These are phyloP conservation scores for Microchrysa polita DNA, from an alignment of 2,888 invertebrate genomes.

Conservation along the genomic window DNA sequence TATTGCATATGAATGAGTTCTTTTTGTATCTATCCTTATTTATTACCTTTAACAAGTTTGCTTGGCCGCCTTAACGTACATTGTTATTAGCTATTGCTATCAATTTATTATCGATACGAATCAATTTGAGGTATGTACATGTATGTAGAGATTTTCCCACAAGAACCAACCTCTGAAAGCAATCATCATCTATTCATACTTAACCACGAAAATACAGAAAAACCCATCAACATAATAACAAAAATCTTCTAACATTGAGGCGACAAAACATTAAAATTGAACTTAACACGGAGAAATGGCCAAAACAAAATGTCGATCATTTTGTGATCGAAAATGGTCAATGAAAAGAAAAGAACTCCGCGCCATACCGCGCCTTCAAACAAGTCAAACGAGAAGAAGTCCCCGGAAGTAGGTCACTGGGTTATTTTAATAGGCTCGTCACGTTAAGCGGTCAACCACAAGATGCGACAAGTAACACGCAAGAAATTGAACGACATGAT, in stretches of 20 bases:
- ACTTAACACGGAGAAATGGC: constrained; percentile 10
- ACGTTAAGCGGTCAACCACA: not conserved
- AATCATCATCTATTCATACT: no score
- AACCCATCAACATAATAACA: no score
- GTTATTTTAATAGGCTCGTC: constrained; percentile 24
- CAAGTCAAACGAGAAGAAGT: constrained; percentile 24
- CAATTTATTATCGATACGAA: no score
- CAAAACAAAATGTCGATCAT: constrained; percentile 21
- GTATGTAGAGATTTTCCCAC: no score
- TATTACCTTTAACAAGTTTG: no score
- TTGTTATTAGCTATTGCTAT: no score
- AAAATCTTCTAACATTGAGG: not conserved
- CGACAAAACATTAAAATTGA: constrained; percentile 9
- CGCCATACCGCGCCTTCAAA: constrained; percentile 12
- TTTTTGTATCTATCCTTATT: no score
- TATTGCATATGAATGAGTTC: no score
- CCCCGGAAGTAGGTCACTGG: constrained; percentile 27
- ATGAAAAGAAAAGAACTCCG: constrained; percentile 4
- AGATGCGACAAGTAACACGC: not conserved
- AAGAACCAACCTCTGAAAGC: no score
- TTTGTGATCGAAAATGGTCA: constrained; percentile 6
- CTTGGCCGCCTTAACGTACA: no score
- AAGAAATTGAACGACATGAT: not conserved
- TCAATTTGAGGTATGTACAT: no score
- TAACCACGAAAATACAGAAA: no score